Conservation (phyloP, 2,888 invertebrate species). For the Campoletis raptor region DNA sequence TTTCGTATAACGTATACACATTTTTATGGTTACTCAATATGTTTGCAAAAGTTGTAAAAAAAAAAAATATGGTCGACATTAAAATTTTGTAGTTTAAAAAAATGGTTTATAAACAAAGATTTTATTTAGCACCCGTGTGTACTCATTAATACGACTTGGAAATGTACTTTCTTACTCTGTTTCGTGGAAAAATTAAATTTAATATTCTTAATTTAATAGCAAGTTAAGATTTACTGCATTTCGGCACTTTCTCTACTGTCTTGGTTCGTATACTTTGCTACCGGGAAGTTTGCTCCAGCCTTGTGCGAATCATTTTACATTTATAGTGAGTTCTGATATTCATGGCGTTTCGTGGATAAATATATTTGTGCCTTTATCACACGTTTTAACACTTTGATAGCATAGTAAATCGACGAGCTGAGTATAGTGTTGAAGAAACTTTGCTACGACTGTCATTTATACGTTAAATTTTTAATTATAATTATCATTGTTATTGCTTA, state of each 20-base stretch:
- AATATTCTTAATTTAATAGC: background rate
- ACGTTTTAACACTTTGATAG: background rate
- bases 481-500: background rate
- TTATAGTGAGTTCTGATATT: background rate
- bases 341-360: background rate
- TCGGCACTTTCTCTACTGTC: background rate
- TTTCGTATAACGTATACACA: background rate
- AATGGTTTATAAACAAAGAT: background rate
- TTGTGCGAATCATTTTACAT: slow-evolving; percentile 8
- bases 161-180: background rate
- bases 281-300: background rate
- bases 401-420: background rate
- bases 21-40: background rate
- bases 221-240: background rate
- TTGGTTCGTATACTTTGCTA: background rate
- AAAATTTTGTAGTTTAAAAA: background rate
- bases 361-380: background rate
- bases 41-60: background rate
- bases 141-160: background rate
- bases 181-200: background rate
- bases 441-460: background rate
- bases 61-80: background rate
- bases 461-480: background rate
- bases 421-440: background rate
- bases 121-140: background rate